Conservation (phyloP, 1,140 invertebrate genomes). For the Brachionus koreanus region DNA sequence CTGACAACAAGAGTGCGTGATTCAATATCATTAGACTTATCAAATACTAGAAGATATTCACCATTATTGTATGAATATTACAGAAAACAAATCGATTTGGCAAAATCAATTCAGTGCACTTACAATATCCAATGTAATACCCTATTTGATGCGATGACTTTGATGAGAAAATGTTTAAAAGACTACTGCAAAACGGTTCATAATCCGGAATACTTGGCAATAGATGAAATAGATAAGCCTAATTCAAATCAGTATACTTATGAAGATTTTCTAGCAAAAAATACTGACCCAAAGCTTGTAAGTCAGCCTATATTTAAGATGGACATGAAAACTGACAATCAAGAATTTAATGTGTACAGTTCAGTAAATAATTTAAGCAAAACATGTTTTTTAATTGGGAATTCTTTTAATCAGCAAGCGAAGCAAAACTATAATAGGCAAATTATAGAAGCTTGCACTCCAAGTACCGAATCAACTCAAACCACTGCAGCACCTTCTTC, state of each 20-base stretch:
- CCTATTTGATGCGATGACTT: slow-evolving; percentile 34
- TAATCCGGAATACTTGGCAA: slow-evolving; percentile 39
- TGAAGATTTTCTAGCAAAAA: slow-evolving; percentile 21
- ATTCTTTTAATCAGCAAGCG: background rate
- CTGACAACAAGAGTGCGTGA: slow-evolving; percentile 13
- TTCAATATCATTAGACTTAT: slow-evolving; percentile 33
- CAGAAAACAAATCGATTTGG: slow-evolving; percentile 34
- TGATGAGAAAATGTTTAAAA: slow-evolving; percentile 40
- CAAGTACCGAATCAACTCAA: background rate
- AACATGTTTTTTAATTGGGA: background rate
- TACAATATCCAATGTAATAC: slow-evolving; percentile 40
- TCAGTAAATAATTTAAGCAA: background rate
- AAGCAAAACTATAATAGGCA: background rate
- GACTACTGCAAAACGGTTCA: slow-evolving; percentile 30
- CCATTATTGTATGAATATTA: slow-evolving; percentile 29
- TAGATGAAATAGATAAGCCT: background rate
- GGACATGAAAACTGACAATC: background rate
- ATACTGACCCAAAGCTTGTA: background rate
- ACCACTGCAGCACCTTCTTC: background rate
- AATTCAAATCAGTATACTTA: slow-evolving; percentile 24
- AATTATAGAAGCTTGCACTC: background rate
- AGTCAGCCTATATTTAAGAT: background rate
- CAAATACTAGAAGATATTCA: slow-evolving; percentile 35
- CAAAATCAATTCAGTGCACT: slow-evolving; percentile 41
- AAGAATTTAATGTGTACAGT: slow-evolving; percentile 23